A percentile compares a stretch with the other conserved stretches of the same genome.
phyloP scores from a whole-genome alignment of 2,113 vertebrate genomes.

The Strix aluco region DNA sequence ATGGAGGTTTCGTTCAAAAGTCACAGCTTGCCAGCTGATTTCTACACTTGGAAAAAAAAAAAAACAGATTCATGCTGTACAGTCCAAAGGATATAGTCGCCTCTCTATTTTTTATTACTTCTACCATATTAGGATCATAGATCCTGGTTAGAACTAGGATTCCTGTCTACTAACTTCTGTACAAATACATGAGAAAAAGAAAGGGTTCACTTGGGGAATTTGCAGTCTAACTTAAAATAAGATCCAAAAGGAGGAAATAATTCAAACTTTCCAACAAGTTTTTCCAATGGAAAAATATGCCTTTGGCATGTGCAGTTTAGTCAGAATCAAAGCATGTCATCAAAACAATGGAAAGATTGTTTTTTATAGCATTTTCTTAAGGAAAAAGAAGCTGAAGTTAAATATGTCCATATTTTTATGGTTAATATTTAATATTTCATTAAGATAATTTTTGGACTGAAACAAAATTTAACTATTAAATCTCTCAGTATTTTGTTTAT shows the following conservation, averaged over 20 bases:
- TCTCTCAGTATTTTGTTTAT: neutral
- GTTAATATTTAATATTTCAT: neutral
- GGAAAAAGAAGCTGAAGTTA: neutral
- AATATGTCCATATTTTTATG: neutral
- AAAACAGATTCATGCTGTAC: neutral
- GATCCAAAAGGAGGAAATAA: neutral
- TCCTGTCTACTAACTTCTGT: neutral
- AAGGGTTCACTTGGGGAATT: neutral
- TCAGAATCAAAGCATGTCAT: neutral
- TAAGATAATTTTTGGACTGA: neutral
- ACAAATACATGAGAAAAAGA: neutral
- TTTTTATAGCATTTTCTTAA: neutral
- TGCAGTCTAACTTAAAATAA: neutral
- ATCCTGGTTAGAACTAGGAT: neutral
- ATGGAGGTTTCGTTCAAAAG: neutral
- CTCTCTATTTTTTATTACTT: neutral
- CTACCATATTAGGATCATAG: neutral
- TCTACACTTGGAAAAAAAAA: neutral
- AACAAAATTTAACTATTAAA: neutral
- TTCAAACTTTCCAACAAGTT: neutral
- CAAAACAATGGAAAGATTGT: neutral
- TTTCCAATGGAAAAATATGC: slow-evolving; percentile 22
- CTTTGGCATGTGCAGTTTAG: neutral
- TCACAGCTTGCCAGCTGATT: neutral
- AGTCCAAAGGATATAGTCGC: neutral